A percentile compares a stretch with the other conserved stretches of the same genome.
phyloP scores from a whole-genome alignment of 2,113 vertebrate genomes.

The Oreochromis aureus region DNA sequence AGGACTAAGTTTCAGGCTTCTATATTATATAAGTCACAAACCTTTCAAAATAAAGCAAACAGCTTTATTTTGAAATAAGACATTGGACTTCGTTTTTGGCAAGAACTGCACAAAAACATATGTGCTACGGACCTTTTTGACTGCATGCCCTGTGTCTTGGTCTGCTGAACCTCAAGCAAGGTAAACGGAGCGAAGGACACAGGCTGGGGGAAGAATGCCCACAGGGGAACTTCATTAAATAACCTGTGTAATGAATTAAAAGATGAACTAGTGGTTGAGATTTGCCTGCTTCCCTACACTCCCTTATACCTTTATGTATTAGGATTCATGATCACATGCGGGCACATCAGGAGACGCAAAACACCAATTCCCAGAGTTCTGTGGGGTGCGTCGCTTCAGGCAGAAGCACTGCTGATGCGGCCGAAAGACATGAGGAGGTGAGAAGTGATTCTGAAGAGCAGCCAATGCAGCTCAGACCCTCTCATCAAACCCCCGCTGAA shows the following conservation, averaged over 20 bases:
- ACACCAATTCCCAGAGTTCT: neutral
- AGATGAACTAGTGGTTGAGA: neutral
- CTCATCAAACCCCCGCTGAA: accelerated
- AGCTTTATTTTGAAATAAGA: neutral
- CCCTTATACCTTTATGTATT: neutral
- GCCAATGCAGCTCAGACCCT: neutral
- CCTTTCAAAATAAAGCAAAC: neutral
- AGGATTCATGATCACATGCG: neutral
- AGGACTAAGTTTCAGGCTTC: neutral
- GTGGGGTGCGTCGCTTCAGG: neutral
- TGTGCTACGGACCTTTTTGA: neutral
- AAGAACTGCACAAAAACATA: neutral
- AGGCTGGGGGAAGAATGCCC: neutral
- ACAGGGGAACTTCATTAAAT: neutral
- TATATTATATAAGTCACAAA: neutral
- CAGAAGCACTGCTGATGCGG: accelerated
- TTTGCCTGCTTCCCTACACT: neutral
- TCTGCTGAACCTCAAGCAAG: neutral
- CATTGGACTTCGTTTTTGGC: neutral
- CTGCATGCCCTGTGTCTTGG: neutral
- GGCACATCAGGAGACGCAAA: neutral
- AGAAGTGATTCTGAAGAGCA: neutral
- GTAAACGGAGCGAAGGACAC: neutral
- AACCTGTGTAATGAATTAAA: neutral
- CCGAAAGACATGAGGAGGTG: neutral